Percentiles rank a stretch among this genome's conserved stretches.
Evolutionary conservation across 2,888 invertebrate species (phyloP).

Genomic region (Ormyrus thymus): DNA sequence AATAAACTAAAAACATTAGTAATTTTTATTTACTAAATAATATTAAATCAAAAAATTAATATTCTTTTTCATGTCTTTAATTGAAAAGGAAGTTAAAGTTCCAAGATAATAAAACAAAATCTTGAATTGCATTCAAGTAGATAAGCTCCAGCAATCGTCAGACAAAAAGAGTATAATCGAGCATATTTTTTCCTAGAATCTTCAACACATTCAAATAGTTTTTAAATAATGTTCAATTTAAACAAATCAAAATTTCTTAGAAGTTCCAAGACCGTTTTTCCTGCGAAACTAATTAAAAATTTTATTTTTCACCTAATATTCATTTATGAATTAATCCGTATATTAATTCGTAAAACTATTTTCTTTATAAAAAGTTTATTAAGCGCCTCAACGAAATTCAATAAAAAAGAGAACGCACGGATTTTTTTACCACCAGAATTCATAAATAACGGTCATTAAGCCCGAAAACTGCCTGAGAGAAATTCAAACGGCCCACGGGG

Average conservation of each 20-base stretch:
- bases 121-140: constrained; percentile 24
- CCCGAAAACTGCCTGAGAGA: neutral
- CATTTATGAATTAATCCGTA: too few relatives aligned
- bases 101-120: neutral
- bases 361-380: neutral
- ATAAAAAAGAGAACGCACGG: neutral
- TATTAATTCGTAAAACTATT: too few relatives aligned
- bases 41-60: too few relatives aligned
- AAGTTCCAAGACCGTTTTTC: neutral
- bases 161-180: constrained; percentile 18
- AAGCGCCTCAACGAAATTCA: neutral
- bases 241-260: neutral
- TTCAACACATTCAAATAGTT: neutral
- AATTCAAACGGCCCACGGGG: neutral
- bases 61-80: neutral
- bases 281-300: neutral
- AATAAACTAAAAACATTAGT: too few relatives aligned
- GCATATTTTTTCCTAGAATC: constrained; percentile 2
- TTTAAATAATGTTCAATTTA: constrained; percentile 6
- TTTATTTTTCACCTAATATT: neutral
- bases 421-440: constrained; percentile 10
- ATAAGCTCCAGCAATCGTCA: constrained; percentile 26
- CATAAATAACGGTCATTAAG: constrained; percentile 28
- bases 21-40: too few relatives aligned
- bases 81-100: neutral